phyloP scores from a whole-genome alignment of 1,140 invertebrate genomes.

The Popillia japonica region DNA sequence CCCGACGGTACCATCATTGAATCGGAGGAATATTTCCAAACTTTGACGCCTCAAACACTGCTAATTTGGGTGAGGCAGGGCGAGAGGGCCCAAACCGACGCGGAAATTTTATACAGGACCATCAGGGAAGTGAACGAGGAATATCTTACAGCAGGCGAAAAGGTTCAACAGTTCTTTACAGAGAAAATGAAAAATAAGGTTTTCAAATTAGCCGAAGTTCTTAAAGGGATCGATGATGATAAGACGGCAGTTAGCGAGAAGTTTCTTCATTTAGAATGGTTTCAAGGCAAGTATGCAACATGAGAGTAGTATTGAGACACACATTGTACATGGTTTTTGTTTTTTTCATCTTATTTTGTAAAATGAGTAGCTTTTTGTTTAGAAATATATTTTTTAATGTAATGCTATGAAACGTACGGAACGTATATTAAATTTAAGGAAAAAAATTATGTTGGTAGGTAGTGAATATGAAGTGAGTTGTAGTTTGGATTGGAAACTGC shows the following conservation, averaged over 20 bases:
- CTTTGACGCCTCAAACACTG: constrained; percentile 75
- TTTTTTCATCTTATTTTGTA: constrained; percentile 9
- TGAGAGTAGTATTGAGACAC: neutral
- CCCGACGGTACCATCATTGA: constrained; percentile 77
- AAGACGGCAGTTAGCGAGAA: constrained; percentile 66
- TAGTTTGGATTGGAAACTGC: too few species aligned
- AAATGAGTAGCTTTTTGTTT: neutral
- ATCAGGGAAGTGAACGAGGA: constrained; percentile 69
- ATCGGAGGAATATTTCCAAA: constrained; percentile 76
- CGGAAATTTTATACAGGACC: constrained; percentile 59
- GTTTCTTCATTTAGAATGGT: constrained; percentile 76
- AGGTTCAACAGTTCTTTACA: constrained; percentile 70
- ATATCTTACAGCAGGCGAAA: constrained; percentile 68
- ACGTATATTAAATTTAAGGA: too few species aligned
- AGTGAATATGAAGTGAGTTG: too few species aligned
- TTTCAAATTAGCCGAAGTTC: constrained; percentile 64
- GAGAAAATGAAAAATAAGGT: constrained; percentile 73
- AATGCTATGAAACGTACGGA: too few species aligned
- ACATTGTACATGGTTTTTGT: neutral
- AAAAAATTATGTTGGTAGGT: too few species aligned
- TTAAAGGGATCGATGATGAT: constrained; percentile 64
- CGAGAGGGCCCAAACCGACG: constrained; percentile 57
- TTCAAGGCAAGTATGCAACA: constrained; percentile 64
- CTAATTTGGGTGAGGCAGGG: constrained; percentile 70
- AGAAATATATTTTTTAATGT: too few species aligned